Evolutionary conservation across 2,888 invertebrate species (phyloP).

Genomic region (Dermolepida albohirtum): DNA sequence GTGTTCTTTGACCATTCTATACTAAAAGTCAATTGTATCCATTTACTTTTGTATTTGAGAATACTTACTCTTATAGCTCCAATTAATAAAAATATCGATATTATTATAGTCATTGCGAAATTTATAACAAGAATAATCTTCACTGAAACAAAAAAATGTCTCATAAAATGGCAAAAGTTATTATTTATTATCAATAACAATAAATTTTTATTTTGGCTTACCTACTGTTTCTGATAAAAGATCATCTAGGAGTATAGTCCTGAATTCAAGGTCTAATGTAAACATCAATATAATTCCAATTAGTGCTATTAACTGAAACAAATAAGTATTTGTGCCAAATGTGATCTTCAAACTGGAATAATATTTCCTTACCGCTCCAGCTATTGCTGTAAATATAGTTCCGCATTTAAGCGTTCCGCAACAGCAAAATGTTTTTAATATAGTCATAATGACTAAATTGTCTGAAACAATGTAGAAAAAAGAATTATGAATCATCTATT

Average conservation of each 20-base stretch:
- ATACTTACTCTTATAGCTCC: conserved; percentile 79
- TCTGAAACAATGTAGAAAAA: too few species aligned
- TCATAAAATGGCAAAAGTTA: background rate
- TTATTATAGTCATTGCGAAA: conserved; percentile 84
- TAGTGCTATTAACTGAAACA: conserved; percentile 73
- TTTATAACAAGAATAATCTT: conserved; percentile 84
- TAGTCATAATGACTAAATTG: conserved; percentile 59
- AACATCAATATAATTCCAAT: conserved; percentile 77
- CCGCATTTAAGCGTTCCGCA: conserved; percentile 80
- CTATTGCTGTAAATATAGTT: conserved; percentile 77
- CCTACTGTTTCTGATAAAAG: conserved; percentile 76
- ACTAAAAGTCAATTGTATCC: too few species aligned
- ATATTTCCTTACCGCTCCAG: conserved; percentile 74
- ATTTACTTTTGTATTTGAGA: too few species aligned
- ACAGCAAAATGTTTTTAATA: conserved; percentile 77
- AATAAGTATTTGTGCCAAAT: background rate
- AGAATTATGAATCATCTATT: too few species aligned
- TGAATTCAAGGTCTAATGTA: conserved; percentile 75
- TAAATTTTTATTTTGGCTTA: conserved; percentile 61
- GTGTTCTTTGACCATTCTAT: too few species aligned
- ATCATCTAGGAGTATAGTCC: conserved; percentile 83
- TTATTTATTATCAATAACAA: too few species aligned
- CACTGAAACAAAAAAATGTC: conserved; percentile 67
- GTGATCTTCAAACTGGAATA: background rate
- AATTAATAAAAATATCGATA: conserved; percentile 79